Evolutionary conservation across 1,140 invertebrate genomes (phyloP).

Genomic region (Aphis craccivora): DNA sequence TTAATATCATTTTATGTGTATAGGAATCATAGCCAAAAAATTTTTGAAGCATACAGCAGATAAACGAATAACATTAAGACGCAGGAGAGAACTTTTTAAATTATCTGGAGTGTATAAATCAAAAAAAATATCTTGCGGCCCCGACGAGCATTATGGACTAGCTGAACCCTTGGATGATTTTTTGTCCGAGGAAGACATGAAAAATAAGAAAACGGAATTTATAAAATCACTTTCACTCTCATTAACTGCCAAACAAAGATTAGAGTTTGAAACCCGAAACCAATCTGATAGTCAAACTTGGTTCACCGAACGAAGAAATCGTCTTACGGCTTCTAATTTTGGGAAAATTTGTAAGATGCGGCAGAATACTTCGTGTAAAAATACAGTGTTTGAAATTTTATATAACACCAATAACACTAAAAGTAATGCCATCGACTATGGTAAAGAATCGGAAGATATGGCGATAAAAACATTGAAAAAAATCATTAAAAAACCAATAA

Average conservation of each 20-base stretch:
- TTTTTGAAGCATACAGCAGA: background rate
- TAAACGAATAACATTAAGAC: background rate
- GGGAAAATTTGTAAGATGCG: too few relatives aligned
- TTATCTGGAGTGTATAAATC: background rate
- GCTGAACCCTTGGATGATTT: too few relatives aligned
- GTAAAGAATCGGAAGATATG: background rate
- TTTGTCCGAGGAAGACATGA: too few relatives aligned
- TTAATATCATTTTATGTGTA: too few relatives aligned
- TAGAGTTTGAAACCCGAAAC: too few relatives aligned
- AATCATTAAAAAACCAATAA: background rate
- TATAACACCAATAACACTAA: background rate
- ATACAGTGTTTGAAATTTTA: background rate
- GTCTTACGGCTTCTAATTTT: too few relatives aligned
- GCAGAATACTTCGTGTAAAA: conserved; percentile 26
- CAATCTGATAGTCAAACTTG: too few relatives aligned
- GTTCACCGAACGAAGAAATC: too few relatives aligned
- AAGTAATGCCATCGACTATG: background rate
- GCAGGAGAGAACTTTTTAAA: background rate
- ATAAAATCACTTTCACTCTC: too few relatives aligned
- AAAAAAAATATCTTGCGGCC: background rate
- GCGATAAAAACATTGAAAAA: background rate
- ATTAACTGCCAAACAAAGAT: too few relatives aligned
- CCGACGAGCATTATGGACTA: background rate
- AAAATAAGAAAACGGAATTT: too few relatives aligned
- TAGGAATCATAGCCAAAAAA: too few relatives aligned